Evolutionary conservation across 2,888 invertebrate species (phyloP), one percentile per base, ranked within the genome.

Genomic region (Callyntrura guangdongensis): DNA sequence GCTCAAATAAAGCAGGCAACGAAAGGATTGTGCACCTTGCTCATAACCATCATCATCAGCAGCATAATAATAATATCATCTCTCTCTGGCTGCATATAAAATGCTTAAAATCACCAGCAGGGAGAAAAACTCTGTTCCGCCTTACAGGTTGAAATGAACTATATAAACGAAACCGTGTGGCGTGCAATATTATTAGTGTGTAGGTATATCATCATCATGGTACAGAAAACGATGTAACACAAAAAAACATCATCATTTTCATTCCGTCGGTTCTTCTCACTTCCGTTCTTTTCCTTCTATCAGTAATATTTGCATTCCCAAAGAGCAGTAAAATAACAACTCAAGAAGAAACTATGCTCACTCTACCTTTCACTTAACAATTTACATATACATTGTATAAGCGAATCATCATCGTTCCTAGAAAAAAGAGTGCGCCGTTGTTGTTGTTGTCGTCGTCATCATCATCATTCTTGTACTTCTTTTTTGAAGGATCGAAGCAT

Each of bases 1-100:
- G 47, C 82, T 88, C 59, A 61, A 88, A 74, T 82, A 88, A 82
- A 72, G 22, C 72, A 69, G 67, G 82, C 69, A 88, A 59, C 88
- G 25, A 88, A 88, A 69, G 88, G 69, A 87, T 82, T 88, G 36
- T 36, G 88, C 88, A 88, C 88, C 88, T 88, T 88, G 82, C 82
- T 82, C 87, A 49, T 49, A 8, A 61, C 77, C 25, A 88, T 88
- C n/a, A 87, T 87, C 87, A 87, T 82, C 67, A n/a, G n/a, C n/a
- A 36, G 36, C 36, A 82, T 72, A 27, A 82, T 86, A 84, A 69
- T 86, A 87, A 56, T 72, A 82, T 82, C 88, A 88, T 82, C 61
- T 69, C 72, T 45, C 61, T 82, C 87, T 82, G 45, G 82, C 64
- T 82, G 61, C 64, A 82, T 82, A 64, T 82, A 64, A 82, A 82